These are phyloP conservation scores for Chiloscyllium punctatum DNA, from an alignment of 2,797 vertebrate species.

Conservation along the genomic window DNA sequence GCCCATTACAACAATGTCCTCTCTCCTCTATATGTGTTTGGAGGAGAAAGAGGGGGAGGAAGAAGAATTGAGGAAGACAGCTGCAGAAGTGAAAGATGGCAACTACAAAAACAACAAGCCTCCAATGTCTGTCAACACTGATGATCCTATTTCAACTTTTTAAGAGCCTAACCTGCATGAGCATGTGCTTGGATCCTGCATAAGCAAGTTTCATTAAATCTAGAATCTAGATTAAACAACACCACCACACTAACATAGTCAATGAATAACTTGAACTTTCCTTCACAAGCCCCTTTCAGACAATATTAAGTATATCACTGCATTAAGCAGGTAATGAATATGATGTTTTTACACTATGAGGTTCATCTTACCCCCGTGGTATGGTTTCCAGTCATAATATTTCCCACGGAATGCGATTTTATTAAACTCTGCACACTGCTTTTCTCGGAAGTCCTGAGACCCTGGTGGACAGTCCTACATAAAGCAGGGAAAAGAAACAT, in stretches of 20 bases:
- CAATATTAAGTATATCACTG: not conserved
- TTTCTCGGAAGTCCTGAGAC: slow-evolving; percentile 86
- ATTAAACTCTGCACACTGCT: slow-evolving; percentile 89
- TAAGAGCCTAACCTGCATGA: not conserved
- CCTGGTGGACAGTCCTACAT: slow-evolving; percentile 78
- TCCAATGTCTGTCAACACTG: not conserved
- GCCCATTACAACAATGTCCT: not conserved
- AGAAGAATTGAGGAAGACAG: not conserved
- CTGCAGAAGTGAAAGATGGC: not conserved
- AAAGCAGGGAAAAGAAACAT: not conserved
- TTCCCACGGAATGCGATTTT: slow-evolving; percentile 88
- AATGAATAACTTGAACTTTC: not conserved
- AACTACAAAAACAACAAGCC: no score
- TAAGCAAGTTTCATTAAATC: not conserved
- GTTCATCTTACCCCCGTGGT: slow-evolving; percentile 76
- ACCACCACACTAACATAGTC: not conserved
- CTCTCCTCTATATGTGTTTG: not conserved
- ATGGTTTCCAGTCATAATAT: slow-evolving; percentile 93
- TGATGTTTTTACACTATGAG: not conserved
- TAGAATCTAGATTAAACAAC: not conserved
- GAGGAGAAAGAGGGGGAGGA: not conserved
- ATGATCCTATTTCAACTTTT: not conserved
- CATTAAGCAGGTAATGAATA: not conserved
- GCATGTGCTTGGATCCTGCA: not conserved
- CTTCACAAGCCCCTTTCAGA: not conserved